Conservation (phyloP, 2,113 vertebrate species). For the Peromyscus polionotus region DNA sequence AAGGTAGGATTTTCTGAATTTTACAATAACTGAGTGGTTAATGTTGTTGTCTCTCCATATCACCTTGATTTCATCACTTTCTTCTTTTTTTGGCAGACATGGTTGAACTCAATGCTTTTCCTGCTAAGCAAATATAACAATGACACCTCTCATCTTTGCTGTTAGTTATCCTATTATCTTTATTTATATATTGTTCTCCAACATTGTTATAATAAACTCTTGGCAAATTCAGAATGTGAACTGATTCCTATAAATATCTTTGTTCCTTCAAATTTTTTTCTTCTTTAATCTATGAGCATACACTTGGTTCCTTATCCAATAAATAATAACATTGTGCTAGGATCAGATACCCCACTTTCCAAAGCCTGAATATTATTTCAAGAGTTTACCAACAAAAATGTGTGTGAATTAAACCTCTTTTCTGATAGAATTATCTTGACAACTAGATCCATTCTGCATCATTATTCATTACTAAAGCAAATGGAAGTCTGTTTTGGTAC, state of each 20-base stretch:
- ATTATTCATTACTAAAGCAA: conserved; percentile 8
- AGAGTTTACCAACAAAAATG: conserved; percentile 18
- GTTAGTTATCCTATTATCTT: neutral
- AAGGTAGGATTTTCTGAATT: neutral
- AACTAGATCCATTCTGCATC: neutral
- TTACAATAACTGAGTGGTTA: conserved; percentile 1
- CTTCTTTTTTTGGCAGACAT: neutral
- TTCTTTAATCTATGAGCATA: neutral
- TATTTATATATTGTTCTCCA: neutral
- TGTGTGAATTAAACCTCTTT: conserved; percentile 30
- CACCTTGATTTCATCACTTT: neutral
- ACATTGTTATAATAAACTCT: neutral
- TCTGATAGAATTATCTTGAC: neutral
- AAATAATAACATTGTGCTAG: neutral
- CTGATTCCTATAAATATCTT: conserved; percentile 10
- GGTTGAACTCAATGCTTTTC: neutral
- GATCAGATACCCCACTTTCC: neutral
- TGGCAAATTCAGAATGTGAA: neutral
- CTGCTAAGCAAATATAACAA: neutral
- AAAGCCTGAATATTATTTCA: neutral
- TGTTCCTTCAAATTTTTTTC: neutral
- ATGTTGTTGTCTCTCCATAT: neutral
- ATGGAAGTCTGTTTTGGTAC: neutral
- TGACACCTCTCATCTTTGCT: neutral
- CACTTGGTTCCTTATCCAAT: neutral